Evolutionary conservation across 2,113 vertebrate species (phyloP).

Genomic region (Octodon degus): DNA sequence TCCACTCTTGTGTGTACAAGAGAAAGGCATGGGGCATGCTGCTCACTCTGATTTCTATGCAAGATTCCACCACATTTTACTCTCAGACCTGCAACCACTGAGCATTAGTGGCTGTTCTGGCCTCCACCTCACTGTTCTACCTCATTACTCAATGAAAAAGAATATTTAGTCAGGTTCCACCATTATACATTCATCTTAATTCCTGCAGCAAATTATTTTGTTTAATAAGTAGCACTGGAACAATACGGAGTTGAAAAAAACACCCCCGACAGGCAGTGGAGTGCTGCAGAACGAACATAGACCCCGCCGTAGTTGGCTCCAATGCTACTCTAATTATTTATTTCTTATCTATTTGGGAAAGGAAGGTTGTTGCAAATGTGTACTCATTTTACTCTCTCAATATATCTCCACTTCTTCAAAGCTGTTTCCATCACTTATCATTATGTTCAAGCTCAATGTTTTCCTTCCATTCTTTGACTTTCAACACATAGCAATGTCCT

Average conservation of each 20-base stretch:
- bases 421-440: neutral
- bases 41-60: neutral
- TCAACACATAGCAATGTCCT: conserved; percentile 5
- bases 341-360: neutral
- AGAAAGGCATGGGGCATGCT: neutral
- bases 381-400: neutral
- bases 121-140: neutral
- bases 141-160: neutral
- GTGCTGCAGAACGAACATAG: neutral
- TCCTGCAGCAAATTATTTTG: neutral
- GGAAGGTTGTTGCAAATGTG: neutral
- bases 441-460: neutral
- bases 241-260: neutral
- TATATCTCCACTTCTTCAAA: neutral
- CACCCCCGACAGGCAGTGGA: neutral
- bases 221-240: neutral
- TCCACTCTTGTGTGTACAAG: neutral
- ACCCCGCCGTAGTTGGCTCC: neutral
- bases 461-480: neutral
- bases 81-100: neutral
- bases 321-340: neutral
- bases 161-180: neutral
- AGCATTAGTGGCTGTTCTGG: neutral
- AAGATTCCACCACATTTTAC: neutral
- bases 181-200: neutral